phyloP scores from a whole-genome alignment of 2,113 vertebrate genomes.

The Opisthocomus hoazin region DNA sequence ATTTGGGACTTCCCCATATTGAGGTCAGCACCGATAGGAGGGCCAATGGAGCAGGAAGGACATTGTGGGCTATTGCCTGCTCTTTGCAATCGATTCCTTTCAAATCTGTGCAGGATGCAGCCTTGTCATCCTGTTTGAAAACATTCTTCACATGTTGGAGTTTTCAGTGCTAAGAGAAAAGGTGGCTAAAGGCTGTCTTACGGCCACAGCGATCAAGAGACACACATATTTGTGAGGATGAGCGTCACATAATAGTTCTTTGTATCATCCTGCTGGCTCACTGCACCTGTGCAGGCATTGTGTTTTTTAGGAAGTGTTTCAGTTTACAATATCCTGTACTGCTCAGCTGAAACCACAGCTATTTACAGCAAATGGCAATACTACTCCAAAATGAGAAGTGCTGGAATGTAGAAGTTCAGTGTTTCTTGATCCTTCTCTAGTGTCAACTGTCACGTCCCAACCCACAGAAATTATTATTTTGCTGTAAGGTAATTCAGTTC shows the following conservation, averaged over 20 bases:
- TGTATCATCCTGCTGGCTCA: constrained; percentile 19
- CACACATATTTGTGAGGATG: constrained; percentile 13
- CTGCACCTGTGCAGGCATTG: constrained; percentile 56
- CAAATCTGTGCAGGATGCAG: constrained; percentile 1
- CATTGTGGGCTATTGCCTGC: not conserved
- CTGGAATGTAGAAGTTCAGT: not conserved
- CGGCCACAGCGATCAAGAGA: not conserved
- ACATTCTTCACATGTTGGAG: not conserved
- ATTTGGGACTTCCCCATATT: constrained; percentile 48
- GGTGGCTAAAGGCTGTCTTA: constrained; percentile 14
- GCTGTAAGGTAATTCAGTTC: not conserved
- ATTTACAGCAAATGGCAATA: constrained; percentile 15
- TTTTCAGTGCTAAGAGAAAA: not conserved
- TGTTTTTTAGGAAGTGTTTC: constrained; percentile 50
- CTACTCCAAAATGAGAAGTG: not conserved
- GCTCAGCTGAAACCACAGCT: not conserved
- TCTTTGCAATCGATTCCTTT: constrained; percentile 35
- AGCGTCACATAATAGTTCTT: constrained; percentile 14
- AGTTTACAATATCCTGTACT: constrained; percentile 45
- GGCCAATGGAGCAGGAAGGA: constrained; percentile 42
- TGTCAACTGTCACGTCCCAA: not conserved
- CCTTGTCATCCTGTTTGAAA: constrained; percentile 54
- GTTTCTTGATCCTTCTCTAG: not conserved
- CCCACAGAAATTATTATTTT: not conserved
- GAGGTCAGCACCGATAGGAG: not conserved